Evolutionary conservation across 1,140 invertebrate species (phyloP).

Genomic region (Aphaenogaster ashmeadi): DNA sequence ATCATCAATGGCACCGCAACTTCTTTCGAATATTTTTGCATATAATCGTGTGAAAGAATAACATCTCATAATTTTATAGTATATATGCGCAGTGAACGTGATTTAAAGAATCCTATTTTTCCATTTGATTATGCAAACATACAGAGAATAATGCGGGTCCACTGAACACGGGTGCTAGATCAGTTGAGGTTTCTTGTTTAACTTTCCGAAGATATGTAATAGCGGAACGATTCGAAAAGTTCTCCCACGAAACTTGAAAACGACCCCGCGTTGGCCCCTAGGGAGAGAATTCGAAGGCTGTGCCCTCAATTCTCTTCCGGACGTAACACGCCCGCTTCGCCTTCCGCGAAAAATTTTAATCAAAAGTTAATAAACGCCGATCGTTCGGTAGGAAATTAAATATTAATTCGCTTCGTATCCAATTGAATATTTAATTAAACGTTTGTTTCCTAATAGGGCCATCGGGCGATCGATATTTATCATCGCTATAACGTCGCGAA

Average conservation of each 20-base stretch:
- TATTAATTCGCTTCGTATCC: slow-evolving; percentile 22
- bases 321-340: slow-evolving; percentile 2
- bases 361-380: slow-evolving; percentile 30
- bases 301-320: slow-evolving; percentile 15
- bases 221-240: slow-evolving; percentile 46
- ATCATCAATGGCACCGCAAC: neutral
- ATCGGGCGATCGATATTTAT: slow-evolving; percentile 38
- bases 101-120: slow-evolving; percentile 5
- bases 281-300: slow-evolving; percentile 18
- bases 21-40: slow-evolving; percentile 3
- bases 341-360: slow-evolving; percentile 44
- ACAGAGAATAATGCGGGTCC: slow-evolving; percentile 16
- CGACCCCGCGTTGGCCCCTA: neutral
- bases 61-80: neutral
- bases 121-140: slow-evolving; percentile 21
- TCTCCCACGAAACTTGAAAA: slow-evolving; percentile 37
- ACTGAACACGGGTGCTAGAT: slow-evolving; percentile 7
- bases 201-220: slow-evolving; percentile 39
- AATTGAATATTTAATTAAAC: slow-evolving; percentile 59
- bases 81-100: neutral
- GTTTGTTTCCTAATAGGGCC: slow-evolving; percentile 26
- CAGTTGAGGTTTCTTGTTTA: slow-evolving; percentile 29
- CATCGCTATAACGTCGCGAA: neutral
- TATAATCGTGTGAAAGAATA: slow-evolving; percentile 16
- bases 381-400: slow-evolving; percentile 27